Evolutionary conservation across 2,797 vertebrate species (phyloP).

Genomic region (Otolemur crassicaudatus): DNA sequence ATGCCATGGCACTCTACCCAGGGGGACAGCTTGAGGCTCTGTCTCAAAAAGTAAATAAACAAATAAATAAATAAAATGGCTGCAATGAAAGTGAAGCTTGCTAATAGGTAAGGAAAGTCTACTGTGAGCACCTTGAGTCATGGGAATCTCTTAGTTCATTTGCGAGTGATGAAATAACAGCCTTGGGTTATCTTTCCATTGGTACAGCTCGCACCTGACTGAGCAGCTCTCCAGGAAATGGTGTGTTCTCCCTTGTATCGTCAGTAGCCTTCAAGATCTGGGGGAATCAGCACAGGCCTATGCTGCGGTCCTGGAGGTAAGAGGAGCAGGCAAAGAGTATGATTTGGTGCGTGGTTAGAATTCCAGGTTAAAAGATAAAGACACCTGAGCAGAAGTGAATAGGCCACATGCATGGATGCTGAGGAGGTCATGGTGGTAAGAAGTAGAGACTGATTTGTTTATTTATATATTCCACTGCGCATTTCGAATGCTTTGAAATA

Average conservation of each 20-base stretch:
- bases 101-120: not conserved
- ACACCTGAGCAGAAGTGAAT: not conserved
- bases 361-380: conserved; percentile 8
- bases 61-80: too few species aligned
- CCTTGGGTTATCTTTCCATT: not conserved
- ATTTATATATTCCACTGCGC: not conserved
- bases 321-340: not conserved
- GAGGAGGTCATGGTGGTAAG: not conserved
- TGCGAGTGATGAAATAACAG: conserved; percentile 14
- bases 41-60: too few species aligned
- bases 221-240: not conserved
- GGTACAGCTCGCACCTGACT: conserved; percentile 25
- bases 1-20: too few species aligned
- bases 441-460: not conserved
- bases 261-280: not conserved
- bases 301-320: not conserved
- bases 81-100: conserved; percentile 24
- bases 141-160: conserved; percentile 48
- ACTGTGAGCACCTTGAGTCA: not conserved
- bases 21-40: too few species aligned
- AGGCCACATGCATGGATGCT: not conserved
- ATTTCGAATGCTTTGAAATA: conserved; percentile 21
- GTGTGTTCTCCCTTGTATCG: not conserved
- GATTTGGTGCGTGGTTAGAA: not conserved
- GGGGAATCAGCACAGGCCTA: not conserved